A percentile compares a stretch with the other conserved stretches of the same genome.
Conservation (phyloP, 2,113 vertebrate genomes). For the Scytalopus superciliaris region DNA sequence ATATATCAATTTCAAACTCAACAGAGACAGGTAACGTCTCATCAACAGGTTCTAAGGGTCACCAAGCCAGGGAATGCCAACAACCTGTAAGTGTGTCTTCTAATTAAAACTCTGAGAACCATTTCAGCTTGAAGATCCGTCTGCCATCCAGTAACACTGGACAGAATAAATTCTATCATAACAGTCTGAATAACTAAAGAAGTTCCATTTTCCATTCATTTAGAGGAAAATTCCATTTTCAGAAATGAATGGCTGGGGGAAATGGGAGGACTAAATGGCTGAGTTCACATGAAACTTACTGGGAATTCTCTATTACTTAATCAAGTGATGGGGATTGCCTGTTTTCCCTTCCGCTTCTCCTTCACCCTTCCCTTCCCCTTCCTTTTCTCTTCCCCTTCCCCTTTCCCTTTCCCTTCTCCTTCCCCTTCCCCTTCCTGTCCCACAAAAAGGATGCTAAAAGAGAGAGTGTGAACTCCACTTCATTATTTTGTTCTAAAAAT, state of each 20-base stretch:
- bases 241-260: background rate
- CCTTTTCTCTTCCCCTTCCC: no score
- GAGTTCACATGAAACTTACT: background rate
- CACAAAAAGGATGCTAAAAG: no score
- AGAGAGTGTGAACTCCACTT: background rate
- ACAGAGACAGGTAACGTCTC: background rate
- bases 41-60: accelerated
- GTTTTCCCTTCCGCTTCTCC: background rate
- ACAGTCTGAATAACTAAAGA: background rate
- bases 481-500: background rate
- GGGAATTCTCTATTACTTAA: background rate
- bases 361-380: background rate
- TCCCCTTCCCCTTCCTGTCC: background rate
- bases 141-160: no score
- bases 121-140: background rate
- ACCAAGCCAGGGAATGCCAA: background rate
- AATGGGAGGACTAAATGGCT: background rate
- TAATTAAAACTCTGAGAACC: background rate
- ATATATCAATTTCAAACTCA: background rate
- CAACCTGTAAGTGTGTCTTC: background rate
- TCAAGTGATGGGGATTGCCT: no score
- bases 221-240: background rate
- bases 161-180: background rate
- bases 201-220: background rate
- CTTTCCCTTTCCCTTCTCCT: no score